Base-by-base conservation (phyloP, 23 tunicate species). In the Clavelina lepadiformis region DNA sequence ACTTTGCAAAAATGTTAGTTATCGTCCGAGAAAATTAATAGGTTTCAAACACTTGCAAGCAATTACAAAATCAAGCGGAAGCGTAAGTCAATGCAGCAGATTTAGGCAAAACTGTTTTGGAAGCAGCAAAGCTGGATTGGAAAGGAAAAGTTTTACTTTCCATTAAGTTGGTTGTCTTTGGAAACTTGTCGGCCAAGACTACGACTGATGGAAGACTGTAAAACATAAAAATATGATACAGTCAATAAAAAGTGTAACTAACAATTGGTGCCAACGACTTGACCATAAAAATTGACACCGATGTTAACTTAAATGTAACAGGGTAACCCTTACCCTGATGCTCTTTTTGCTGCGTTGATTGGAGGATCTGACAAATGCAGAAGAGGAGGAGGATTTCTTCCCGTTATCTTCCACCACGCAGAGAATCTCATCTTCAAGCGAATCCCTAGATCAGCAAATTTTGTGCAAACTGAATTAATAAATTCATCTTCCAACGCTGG, bases 151-250 rank as follows among this genome's bases (percentile, higher is more conserved):
- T n/a, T n/a, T n/a, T n/a, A n/a, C n/a, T n/a, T n/a, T n/a, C 72
- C 72, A 33, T 32, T 59, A 44, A 34, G 27, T 44, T 33, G 78
- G 27, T 25, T 2, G 51, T 74, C 80, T 36, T 58, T 74, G 28
- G 80, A 74, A n/a, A 62, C 2, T 49, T 74, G 80, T 25, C 80
- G 71, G 2, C 80, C 80, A 35, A 63, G 37, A 38, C 71, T 63
- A 62, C 80, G 61, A 61, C 62, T 62, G 51, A 74, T 50, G 49
- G 80, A 74, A 74, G 80, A 74, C 80, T 74, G 51, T 24, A 74
- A 74, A 31, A 31, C 19, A 26, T 31, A 20, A 41, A 41, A 8
- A 8, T 15, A 41, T 8, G 11, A 41, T 8, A 41, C 11, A 41
- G 49, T 41, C 49, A 41, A 41, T 41, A 15, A 41, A 41, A 15